Evolutionary conservation across 1,140 invertebrate species (phyloP), one percentile per base, ranked within the genome.

Genomic region (Meloidogyne hapla): DNA sequence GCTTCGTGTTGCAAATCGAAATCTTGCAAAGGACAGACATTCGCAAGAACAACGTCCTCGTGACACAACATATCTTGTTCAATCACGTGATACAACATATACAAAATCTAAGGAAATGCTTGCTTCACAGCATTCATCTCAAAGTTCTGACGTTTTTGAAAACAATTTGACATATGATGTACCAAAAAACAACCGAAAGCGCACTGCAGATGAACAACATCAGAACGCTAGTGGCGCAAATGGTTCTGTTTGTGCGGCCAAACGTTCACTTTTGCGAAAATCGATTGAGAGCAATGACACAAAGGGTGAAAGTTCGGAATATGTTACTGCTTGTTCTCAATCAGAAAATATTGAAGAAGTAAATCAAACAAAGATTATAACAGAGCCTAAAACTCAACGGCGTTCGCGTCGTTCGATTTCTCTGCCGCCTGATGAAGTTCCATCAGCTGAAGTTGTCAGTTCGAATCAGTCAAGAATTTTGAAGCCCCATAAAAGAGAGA

Each of bases 371-470:
- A 42, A 6, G n/a, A n/a, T n/a, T 45, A 68, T 68, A 40, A 38
- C 21, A 1, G 9, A 26, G 1, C 10, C 33, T 13, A 23, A 12
- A 56, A 69, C 4, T 42, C 68, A 18, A 15, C 2, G 28, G 18
- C 68, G 15, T 13, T 72, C 42, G 0, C 70, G 70, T 33, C 70
- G 70, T 63, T 72, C 70, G 10, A 25, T 72, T 18, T 72, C 70
- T 21, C 56, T 72, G 48, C 70, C 70, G 26, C 70, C 70, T 56
- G 48, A 56, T 56, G 70, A 72, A n/a, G 63, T 63, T 63, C 70
- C 70, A 33, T 26, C 26, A 26, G 33, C 23, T 56, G 56, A 48
- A 15, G 21, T 72, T 33, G 18, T 38, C 48, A 62, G n/a, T n/a
- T 18, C n/a, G 8, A 56, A 15, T 28, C 70, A 25, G 26, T 0